Evolutionary conservation across 2,888 invertebrate species (phyloP), one percentile per base, ranked within the genome.

Genomic region (Alviniconcha strummeri): DNA sequence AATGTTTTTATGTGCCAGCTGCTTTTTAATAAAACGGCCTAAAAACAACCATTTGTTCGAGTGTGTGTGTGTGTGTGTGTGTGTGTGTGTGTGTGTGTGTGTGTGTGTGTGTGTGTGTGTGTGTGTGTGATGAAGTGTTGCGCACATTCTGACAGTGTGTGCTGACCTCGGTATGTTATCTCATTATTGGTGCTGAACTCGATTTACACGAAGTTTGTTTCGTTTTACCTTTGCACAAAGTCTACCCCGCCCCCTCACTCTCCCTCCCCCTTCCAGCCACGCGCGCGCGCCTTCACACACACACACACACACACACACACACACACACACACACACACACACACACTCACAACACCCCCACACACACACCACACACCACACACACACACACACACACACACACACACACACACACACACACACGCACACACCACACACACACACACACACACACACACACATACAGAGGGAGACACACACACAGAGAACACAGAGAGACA

Each of bases 361-460:
- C 36, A 36, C 36, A 36, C 36, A 36, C 36, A 36, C n/a, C n/a
- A n/a, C n/a, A n/a, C n/a, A n/a, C 7, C 52, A 72, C 15, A 72
- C 52, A 72, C 15, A 36, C 15, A 72, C 15, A 72, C 15, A n/a
- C 17, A 64, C 15, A 64, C 15, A 64, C 15, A 64, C 15, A 64
- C 74, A 74, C 11, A 36, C 52, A 15, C 74, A 52, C 52, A 15
- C 9, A 52, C 74, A 54, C 74, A 74, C 74, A 74, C 54, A 74
- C 74, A 74, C 74, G 52, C 74, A 74, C 74, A 74, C 74, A 74
- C 54, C 72, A 74, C 52, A 74, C 72, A 64, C 11, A 64, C 64
- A 64, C 11, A 64, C 64, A 64, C 9, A 64, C 64, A 64, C 9
- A 64, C 64, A 64, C 11, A 64, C 64, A 64, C 11, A 64, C 64